A percentile compares a stretch with the other conserved stretches of the same genome.
Evolutionary conservation across 1,140 invertebrate genomes (phyloP).

Genomic region (Drosophila serrata): DNA sequence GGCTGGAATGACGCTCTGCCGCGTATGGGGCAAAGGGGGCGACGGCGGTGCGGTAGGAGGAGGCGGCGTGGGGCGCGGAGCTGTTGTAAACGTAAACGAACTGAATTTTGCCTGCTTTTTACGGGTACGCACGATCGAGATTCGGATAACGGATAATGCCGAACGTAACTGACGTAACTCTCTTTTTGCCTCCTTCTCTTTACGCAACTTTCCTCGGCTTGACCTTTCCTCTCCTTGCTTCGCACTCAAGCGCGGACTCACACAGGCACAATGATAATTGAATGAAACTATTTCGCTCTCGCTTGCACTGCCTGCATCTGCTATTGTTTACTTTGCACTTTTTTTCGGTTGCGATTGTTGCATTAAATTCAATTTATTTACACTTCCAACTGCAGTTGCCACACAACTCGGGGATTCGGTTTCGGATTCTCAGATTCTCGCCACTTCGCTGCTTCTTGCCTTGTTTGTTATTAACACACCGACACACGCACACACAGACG

Average conservation of each 20-base stretch:
- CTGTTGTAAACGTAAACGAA: slow-evolving; percentile 82
- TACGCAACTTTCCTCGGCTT: slow-evolving; percentile 64
- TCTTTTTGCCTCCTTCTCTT: slow-evolving; percentile 29
- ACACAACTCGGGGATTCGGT: slow-evolving; percentile 22
- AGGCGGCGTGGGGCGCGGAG: slow-evolving; percentile 72
- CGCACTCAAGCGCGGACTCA: slow-evolving; percentile 22
- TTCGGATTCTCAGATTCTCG: slow-evolving; percentile 25
- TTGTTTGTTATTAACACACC: slow-evolving; percentile 26
- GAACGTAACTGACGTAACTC: slow-evolving; percentile 44
- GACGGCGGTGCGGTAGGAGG: slow-evolving; percentile 63
- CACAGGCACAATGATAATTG: slow-evolving; percentile 53
- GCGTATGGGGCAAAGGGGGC: slow-evolving; percentile 52
- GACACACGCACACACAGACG: not conserved
- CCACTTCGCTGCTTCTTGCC: slow-evolving; percentile 13
- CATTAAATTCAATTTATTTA: slow-evolving; percentile 61
- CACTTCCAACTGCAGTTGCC: slow-evolving; percentile 53
- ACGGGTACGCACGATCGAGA: slow-evolving; percentile 31
- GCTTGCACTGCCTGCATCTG: slow-evolving; percentile 24
- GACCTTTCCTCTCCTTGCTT: slow-evolving; percentile 68
- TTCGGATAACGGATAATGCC: slow-evolving; percentile 13
- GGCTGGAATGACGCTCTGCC: slow-evolving; percentile 36
- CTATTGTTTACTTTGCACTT: slow-evolving; percentile 69
- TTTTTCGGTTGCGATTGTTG: slow-evolving; percentile 45
- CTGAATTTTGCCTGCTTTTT: slow-evolving; percentile 82
- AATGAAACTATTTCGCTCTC: slow-evolving; percentile 55